These are phyloP conservation scores for Eurytoma californica DNA, from an alignment of 2,888 invertebrate species.

Conservation along the genomic window DNA sequence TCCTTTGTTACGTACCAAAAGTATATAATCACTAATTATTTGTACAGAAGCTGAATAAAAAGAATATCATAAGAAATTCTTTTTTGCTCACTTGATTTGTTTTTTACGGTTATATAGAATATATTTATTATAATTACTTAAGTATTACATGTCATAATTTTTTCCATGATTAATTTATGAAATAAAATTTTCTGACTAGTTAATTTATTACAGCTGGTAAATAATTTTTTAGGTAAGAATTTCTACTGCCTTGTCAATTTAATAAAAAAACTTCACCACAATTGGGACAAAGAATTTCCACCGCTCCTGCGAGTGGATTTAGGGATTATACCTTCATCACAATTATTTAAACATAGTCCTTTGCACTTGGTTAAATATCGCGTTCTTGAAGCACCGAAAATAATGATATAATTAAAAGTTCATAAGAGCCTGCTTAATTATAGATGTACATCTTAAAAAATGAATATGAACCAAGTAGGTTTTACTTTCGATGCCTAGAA, in stretches of 20 bases:
- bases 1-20: constrained; percentile 42
- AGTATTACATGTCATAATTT: constrained; percentile 51
- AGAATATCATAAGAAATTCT: constrained; percentile 46
- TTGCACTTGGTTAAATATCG: constrained; percentile 18
- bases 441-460: constrained; percentile 18
- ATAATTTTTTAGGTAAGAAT: constrained; percentile 38
- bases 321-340: constrained; percentile 10
- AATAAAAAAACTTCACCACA: constrained; percentile 43
- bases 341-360: constrained; percentile 33
- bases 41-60: constrained; percentile 51
- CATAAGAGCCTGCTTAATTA: constrained; percentile 13
- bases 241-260: constrained; percentile 27
- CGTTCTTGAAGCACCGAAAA: constrained; percentile 34
- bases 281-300: neutral
- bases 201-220: constrained; percentile 48
- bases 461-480: constrained; percentile 28
- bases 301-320: too few species aligned
- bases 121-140: constrained; percentile 50
- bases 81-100: constrained; percentile 33
- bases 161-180: constrained; percentile 35
- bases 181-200: constrained; percentile 52
- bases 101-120: constrained; percentile 45
- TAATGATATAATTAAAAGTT: constrained; percentile 13
- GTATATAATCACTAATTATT: constrained; percentile 43
- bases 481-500: constrained; percentile 42